phyloP scores from a whole-genome alignment of 2,888 invertebrate genomes.

The Nycteola revayana region DNA sequence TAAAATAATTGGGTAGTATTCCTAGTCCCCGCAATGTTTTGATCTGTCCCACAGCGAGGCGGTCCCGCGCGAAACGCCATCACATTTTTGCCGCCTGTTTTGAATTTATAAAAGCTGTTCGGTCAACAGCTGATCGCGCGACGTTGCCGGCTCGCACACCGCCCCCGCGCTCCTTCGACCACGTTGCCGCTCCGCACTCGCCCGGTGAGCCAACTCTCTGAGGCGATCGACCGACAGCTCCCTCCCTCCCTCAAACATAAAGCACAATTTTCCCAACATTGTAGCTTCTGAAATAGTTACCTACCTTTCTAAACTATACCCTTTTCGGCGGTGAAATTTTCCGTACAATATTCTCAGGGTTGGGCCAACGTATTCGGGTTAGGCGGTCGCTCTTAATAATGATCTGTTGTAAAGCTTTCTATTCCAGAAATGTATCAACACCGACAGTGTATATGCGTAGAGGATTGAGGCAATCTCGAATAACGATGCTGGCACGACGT shows the following conservation, averaged over 20 bases:
- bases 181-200: conserved; percentile 57
- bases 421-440: conserved; percentile 13
- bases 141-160: conserved; percentile 47
- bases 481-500: conserved; percentile 11
- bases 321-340: conserved; percentile 35
- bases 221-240: conserved; percentile 73
- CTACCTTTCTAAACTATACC: conserved; percentile 36
- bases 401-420: conserved; percentile 25
- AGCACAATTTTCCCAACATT: conserved; percentile 54
- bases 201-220: conserved; percentile 37
- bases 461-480: conserved; percentile 25
- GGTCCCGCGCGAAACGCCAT: conserved; percentile 39
- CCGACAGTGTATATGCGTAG: conserved; percentile 14
- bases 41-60: conserved; percentile 47
- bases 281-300: conserved; percentile 53
- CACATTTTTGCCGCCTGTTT: conserved; percentile 70
- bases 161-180: conserved; percentile 43
- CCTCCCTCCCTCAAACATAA: conserved; percentile 46
- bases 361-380: conserved; percentile 39
- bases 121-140: conserved; percentile 73
- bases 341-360: conserved; percentile 15
- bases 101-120: conserved; percentile 65
- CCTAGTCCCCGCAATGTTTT: conserved; percentile 36
- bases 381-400: conserved; percentile 38
- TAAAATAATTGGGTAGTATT: conserved; percentile 31